A percentile compares a stretch with the other conserved stretches of the same genome.
phyloP scores from a whole-genome alignment of 2,113 vertebrate species.

The Bubo blakistoni region DNA sequence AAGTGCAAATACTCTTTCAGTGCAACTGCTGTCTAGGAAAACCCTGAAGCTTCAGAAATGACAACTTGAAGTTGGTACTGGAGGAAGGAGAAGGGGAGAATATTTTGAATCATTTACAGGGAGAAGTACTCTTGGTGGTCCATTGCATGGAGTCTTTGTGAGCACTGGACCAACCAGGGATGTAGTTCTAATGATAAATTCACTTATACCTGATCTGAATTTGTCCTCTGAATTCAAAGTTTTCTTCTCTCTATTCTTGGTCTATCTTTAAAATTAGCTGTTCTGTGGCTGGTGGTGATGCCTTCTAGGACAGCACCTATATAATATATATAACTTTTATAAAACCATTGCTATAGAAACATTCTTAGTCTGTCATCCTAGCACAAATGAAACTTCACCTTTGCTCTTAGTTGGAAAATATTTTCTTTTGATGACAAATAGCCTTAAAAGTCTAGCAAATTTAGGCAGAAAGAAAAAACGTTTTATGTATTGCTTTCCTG shows the following conservation, averaged over 20 bases:
- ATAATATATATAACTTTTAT: neutral
- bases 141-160: neutral
- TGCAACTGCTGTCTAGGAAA: constrained; percentile 52
- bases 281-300: neutral
- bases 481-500: neutral
- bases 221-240: neutral
- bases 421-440: neutral
- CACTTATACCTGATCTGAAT: neutral
- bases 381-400: neutral
- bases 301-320: neutral
- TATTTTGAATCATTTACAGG: neutral
- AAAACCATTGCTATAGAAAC: neutral
- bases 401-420: neutral
- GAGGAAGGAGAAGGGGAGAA: constrained; percentile 38
- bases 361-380: neutral
- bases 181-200: neutral
- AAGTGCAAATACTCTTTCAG: constrained; percentile 47
- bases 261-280: neutral
- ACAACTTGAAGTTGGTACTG: constrained; percentile 18
- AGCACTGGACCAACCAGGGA: neutral
- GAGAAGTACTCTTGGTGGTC: neutral
- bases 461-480: neutral
- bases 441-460: neutral
- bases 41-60: constrained; percentile 31
- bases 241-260: neutral